These are phyloP conservation scores for Rhinoptilus africanus DNA, from an alignment of 2,113 vertebrate species.

Conservation along the genomic window DNA sequence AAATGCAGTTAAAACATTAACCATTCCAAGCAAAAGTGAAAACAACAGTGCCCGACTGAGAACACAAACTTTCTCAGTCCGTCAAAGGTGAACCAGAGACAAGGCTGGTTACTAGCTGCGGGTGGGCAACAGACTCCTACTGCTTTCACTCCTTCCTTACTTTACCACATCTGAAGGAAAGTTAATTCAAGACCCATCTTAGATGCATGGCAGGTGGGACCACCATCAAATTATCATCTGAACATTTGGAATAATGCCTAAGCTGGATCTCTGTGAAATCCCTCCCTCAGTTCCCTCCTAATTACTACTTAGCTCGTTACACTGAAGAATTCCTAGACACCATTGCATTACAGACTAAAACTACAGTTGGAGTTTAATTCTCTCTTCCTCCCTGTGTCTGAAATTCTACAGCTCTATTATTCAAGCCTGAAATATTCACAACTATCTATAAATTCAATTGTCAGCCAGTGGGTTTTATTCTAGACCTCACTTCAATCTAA, in stretches of 20 bases:
- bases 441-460: slow-evolving; percentile 98
- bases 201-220: not conserved
- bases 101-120: not conserved
- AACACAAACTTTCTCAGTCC: not conserved
- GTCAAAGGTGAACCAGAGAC: not conserved
- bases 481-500: slow-evolving; percentile 88
- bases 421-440: slow-evolving; percentile 93
- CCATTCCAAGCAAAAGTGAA: not conserved
- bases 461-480: slow-evolving; percentile 90
- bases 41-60: not conserved
- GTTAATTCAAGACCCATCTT: not conserved
- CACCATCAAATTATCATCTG: slow-evolving; percentile 7
- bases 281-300: slow-evolving; percentile 66
- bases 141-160: not conserved
- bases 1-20: not conserved
- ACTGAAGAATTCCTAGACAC: slow-evolving; percentile 68
- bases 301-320: slow-evolving; percentile 74
- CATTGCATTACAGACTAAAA: slow-evolving; percentile 71
- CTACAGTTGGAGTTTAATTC: slow-evolving; percentile 75
- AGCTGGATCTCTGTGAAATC: slow-evolving; percentile 49
- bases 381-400: slow-evolving; percentile 81
- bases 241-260: slow-evolving; percentile 34
- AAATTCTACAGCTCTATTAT: slow-evolving; percentile 93
- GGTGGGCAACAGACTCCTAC: not conserved
- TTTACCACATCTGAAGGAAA: not conserved